phyloP scores from a whole-genome alignment of 2,888 invertebrate species.

The Drosophila demipolita region DNA sequence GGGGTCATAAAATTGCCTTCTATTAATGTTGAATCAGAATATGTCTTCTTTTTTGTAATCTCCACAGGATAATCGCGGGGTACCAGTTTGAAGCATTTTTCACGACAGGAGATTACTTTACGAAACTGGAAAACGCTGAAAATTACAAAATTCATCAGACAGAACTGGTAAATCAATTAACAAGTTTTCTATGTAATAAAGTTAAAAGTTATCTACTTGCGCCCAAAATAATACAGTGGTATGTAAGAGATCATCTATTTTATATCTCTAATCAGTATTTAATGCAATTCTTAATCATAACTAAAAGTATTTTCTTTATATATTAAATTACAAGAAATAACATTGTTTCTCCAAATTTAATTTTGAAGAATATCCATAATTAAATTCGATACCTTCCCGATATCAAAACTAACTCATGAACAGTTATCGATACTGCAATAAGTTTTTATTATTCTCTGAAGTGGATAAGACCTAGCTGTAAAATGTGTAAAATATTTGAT shows the following conservation, averaged over 20 bases:
- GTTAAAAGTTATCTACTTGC: background rate
- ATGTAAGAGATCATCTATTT: background rate
- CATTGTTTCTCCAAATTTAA: background rate
- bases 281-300: background rate
- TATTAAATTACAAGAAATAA: background rate
- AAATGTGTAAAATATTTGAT: background rate
- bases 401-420: conserved; percentile 15
- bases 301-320: background rate
- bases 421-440: conserved; percentile 29
- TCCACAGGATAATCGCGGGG: conserved; percentile 93
- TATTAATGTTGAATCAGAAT: conserved; percentile 90
- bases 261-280: background rate
- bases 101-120: conserved; percentile 93
- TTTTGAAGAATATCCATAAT: conserved; percentile 19
- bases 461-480: background rate
- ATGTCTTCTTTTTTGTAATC: conserved; percentile 93
- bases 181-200: background rate
- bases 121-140: conserved; percentile 96
- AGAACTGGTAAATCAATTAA: background rate
- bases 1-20: conserved; percentile 96
- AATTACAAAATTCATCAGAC: conserved; percentile 58
- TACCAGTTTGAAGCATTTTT: conserved; percentile 92
- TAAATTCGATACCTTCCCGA: conserved; percentile 9
- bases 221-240: background rate
- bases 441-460: conserved; percentile 27